phyloP scores from a whole-genome alignment of 2,113 vertebrate genomes.

The Motacilla alba region DNA sequence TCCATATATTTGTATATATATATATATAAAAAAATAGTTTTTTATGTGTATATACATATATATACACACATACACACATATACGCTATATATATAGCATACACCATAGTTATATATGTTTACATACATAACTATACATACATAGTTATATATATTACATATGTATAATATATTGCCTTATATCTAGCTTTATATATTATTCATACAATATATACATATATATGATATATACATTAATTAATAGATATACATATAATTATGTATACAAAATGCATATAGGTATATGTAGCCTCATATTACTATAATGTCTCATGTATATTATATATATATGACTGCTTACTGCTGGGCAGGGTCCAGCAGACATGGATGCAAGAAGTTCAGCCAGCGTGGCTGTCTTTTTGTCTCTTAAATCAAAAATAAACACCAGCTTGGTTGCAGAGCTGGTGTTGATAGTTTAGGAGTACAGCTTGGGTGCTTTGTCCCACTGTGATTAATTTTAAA shows the following conservation, averaged over 20 bases:
- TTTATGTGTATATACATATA: too few relatives aligned
- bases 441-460: not conserved
- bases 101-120: not conserved
- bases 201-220: not conserved
- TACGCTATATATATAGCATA: too few relatives aligned
- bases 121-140: not conserved
- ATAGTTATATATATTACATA: not conserved
- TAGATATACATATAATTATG: not conserved
- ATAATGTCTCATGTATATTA: not conserved
- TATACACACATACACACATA: too few relatives aligned
- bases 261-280: not conserved
- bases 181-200: too few relatives aligned
- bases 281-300: not conserved
- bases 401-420: not conserved
- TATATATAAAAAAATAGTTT: too few relatives aligned
- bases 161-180: too few relatives aligned
- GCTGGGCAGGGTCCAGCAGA: not conserved
- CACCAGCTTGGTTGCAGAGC: not conserved
- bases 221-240: not conserved
- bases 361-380: fast-evolving
- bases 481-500: not conserved
- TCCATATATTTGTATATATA: fast-evolving
- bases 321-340: fast-evolving
- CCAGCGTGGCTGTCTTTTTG: not conserved
- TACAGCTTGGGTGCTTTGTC: not conserved